phyloP scores from a whole-genome alignment of 1,140 invertebrate species.

The Apis dorsata region DNA sequence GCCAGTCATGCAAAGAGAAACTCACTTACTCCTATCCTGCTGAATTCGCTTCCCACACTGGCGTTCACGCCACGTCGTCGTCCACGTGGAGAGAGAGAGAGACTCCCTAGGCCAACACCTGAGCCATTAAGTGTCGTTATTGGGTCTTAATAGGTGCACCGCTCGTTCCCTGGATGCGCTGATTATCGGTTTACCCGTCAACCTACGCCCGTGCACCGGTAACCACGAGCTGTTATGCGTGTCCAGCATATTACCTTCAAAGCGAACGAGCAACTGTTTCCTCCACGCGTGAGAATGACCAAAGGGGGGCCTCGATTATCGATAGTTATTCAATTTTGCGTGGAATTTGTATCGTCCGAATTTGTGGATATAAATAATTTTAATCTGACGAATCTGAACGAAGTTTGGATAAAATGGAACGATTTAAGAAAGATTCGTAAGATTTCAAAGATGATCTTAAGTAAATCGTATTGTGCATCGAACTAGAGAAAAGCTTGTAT shows the following conservation, averaged over 20 bases:
- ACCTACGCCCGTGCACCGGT: constrained; percentile 56
- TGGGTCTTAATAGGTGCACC: constrained; percentile 74
- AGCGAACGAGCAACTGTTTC: constrained; percentile 29
- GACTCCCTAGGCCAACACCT: constrained; percentile 33
- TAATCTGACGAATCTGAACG: too few species aligned
- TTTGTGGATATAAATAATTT: too few species aligned
- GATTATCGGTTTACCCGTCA: constrained; percentile 74
- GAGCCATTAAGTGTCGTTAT: constrained; percentile 76
- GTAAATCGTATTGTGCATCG: too few species aligned
- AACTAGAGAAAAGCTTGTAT: too few species aligned
- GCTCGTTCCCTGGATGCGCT: constrained; percentile 70
- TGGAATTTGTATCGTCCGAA: too few species aligned
- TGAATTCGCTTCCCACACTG: constrained; percentile 42
- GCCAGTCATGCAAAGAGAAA: constrained; percentile 74
- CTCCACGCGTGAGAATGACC: constrained; percentile 43
- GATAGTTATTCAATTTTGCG: background rate
- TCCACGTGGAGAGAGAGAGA: background rate
- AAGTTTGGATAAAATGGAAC: too few species aligned
- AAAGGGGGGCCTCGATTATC: background rate
- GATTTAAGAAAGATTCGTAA: too few species aligned
- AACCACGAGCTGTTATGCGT: constrained; percentile 62
- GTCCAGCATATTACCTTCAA: constrained; percentile 12
- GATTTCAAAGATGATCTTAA: too few species aligned
- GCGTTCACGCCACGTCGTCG: background rate
- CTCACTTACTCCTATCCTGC: background rate